phyloP scores from a whole-genome alignment of 2,797 vertebrate species.

The Phoxinus dragarum region DNA sequence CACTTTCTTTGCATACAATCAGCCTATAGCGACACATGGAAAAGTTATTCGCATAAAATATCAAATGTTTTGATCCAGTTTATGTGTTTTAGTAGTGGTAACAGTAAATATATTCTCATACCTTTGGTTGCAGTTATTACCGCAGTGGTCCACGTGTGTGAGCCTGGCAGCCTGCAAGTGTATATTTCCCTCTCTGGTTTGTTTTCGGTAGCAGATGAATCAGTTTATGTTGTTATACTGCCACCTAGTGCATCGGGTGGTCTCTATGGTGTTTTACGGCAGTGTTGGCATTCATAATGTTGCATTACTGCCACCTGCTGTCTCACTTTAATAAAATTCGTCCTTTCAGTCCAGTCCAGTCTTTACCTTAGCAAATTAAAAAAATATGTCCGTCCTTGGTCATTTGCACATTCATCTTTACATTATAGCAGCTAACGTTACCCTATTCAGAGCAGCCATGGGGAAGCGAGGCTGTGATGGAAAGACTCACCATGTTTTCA shows the following conservation, averaged over 20 bases:
- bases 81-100: background rate
- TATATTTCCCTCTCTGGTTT: background rate
- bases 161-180: background rate
- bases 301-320: conserved; percentile 1
- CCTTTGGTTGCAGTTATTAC: background rate
- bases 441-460: too few relatives aligned
- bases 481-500: too few relatives aligned
- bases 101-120: background rate
- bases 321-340: background rate
- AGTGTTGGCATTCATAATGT: background rate
- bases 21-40: background rate
- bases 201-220: background rate
- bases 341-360: background rate
- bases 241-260: background rate
- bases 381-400: background rate
- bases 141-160: conserved; percentile 6
- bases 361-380: background rate
- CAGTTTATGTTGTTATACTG: background rate
- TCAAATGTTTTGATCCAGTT: background rate
- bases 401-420: background rate
- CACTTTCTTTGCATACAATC: background rate
- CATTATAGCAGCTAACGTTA: too few relatives aligned
- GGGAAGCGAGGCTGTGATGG: too few relatives aligned
- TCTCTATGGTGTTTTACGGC: background rate
- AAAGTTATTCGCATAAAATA: background rate